phyloP scores from a whole-genome alignment of 2,888 invertebrate genomes.

The Limenitis camilla region DNA sequence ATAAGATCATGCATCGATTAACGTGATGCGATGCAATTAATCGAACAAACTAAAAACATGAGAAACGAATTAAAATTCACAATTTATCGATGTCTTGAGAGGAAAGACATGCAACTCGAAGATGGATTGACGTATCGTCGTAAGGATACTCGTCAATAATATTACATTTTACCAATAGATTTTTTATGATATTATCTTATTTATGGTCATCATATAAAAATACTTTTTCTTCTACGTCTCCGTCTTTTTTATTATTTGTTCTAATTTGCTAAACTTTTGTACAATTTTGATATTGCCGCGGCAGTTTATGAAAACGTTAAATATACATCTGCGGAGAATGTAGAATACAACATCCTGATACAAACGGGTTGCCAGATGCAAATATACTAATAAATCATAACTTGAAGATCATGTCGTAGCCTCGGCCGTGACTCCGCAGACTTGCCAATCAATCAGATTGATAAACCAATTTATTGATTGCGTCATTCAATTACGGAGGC shows the following conservation, averaged over 20 bases:
- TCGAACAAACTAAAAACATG: conserved; percentile 20
- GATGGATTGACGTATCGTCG: conserved; percentile 17
- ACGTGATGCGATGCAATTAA: conserved; percentile 19
- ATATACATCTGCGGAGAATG: too few species aligned
- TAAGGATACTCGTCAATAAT: too few species aligned
- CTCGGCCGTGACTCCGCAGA: conserved; percentile 17
- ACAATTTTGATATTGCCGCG: too few species aligned
- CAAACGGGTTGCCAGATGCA: neutral
- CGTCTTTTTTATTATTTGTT: too few species aligned
- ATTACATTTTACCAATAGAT: too few species aligned
- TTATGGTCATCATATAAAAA: too few species aligned
- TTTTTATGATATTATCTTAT: too few species aligned
- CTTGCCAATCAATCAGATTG: conserved; percentile 26
- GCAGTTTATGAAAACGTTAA: too few species aligned
- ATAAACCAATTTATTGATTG: conserved; percentile 32
- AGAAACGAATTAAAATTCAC: conserved; percentile 23
- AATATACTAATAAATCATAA: conserved; percentile 22
- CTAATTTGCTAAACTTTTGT: too few species aligned
- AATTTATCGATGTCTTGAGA: conserved; percentile 20
- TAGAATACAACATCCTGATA: too few species aligned
- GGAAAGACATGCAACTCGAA: conserved; percentile 16
- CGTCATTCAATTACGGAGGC: conserved; percentile 29
- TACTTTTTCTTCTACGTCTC: too few species aligned
- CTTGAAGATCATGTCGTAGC: conserved; percentile 14
- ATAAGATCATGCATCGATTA: conserved; percentile 17